Evolutionary conservation across 2,797 vertebrate species (phyloP).

Genomic region (Triplophysa bombifrons): DNA sequence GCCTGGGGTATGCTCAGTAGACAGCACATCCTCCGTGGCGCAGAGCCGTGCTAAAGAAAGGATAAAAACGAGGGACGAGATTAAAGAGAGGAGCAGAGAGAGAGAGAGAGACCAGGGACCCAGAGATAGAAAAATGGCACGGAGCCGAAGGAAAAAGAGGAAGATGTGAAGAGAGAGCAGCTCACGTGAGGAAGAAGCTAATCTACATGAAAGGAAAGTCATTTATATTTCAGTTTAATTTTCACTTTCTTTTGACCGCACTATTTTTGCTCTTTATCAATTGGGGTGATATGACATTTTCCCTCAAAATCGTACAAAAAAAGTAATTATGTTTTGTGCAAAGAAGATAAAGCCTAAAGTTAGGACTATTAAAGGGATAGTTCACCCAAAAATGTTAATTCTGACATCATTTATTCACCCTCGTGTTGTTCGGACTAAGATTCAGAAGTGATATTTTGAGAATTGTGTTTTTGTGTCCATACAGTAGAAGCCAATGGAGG

Average conservation of each 20-base stretch:
- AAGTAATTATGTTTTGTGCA: background rate
- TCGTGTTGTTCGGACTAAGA: too few relatives aligned
- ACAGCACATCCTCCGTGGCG: conserved; percentile 44
- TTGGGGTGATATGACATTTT: too few relatives aligned
- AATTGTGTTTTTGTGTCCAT: too few relatives aligned
- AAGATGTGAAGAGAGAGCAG: conserved; percentile 28
- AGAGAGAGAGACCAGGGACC: conserved; percentile 32
- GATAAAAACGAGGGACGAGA: conserved; percentile 53
- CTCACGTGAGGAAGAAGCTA: conserved; percentile 34
- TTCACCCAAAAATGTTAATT: too few relatives aligned
- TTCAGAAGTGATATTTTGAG: too few relatives aligned
- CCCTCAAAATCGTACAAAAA: background rate
- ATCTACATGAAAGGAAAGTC: background rate
- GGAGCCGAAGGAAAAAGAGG: background rate
- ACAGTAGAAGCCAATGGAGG: too few relatives aligned
- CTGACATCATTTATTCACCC: too few relatives aligned
- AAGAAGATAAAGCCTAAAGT: background rate
- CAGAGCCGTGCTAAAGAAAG: conserved; percentile 26
- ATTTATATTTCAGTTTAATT: background rate
- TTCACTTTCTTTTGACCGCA: background rate
- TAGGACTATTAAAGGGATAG: too few relatives aligned
- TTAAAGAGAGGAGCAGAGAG: conserved; percentile 32
- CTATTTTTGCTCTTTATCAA: background rate
- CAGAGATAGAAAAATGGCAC: conserved; percentile 35
- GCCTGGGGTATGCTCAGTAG: conserved; percentile 62